Evolutionary conservation across 2,113 vertebrate genomes (phyloP), one percentile per base, ranked within the genome.

Genomic region (Penelope pileata): DNA sequence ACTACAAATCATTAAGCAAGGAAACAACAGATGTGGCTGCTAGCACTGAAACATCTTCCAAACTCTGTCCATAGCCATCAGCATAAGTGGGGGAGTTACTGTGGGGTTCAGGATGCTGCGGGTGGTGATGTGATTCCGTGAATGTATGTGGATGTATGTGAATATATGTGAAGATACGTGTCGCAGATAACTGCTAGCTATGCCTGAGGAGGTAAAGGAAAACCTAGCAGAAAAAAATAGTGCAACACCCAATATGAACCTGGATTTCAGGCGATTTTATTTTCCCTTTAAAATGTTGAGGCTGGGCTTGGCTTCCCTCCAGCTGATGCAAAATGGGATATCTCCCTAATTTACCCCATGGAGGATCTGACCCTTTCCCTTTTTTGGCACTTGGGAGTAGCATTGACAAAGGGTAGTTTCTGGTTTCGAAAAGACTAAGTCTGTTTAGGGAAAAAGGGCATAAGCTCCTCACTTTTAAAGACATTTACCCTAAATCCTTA

Each of bases 21-120:
- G 96, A 96, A 96, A 97, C 88, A 94, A 92, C 98, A 97, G 96
- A 97, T 96, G 97, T 95, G 95, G 38, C 84, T 42, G 60, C 1
- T 5, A 67, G 19, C 38, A 32, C 77, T 67, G 87, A 87, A 63
- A 92, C 91, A 92, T 84, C 96, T 97, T 95, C 97, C 97, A 95
- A 96, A 97, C 68, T 91, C 73, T 83, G 85, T 94, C 94, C 86
- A 67, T 88, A 85, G 32, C 3, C 32, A 24, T 92, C 93, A 53
- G 24, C 63, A 47, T 72, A 53, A 95, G 89, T 88, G 85, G 77
- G 91, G 69, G 94, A 97, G 95, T 92, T 92, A 54, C 77, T n/a
- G 51, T 53, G 17, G 36, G 77, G 62, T 45, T 83, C 86, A 54
- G 93, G 77, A 54, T 77, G 78, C 83, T 80, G 74, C 2, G 43